Evolutionary conservation across 2,888 invertebrate genomes (phyloP), one percentile per base, ranked within the genome.

Genomic region (Microctonus hyperodae): DNA sequence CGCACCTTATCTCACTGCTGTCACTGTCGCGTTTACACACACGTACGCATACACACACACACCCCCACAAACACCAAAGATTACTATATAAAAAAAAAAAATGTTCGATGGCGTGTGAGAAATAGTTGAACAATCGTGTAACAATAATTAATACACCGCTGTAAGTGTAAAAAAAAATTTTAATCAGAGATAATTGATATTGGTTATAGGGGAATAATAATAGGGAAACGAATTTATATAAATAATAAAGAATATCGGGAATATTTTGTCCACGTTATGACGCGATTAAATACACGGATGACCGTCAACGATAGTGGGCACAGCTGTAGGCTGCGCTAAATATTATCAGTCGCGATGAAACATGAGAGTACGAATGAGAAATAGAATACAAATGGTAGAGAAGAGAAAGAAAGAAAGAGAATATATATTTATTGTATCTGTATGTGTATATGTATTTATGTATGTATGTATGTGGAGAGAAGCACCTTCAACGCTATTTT

Each of bases 1-100:
- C 71, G 68, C 72, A 71, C 72, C 69, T 72, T 69, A 67, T 70
- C 64, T 61, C 62, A 61, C 68, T 70, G 69, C 68, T 69, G 69
- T 69, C 65, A 44, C 44, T 44, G 7, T n/a, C 44, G 16, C 44
- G 44, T 44, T 44, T 16, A 44, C 57, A 55, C n/a, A n/a, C n/a
- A n/a, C n/a, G n/a, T n/a, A n/a, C n/a, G n/a, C n/a, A n/a, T n/a
- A n/a, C n/a, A n/a, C n/a, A n/a, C n/a, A n/a, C n/a, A n/a, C n/a
- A n/a, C 64, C 28, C 64, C 48, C 23, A 31, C 40, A 25, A 37
- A 31, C 9, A 55, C n/a, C 9, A 5, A 31, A 31, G 25, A 51
- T 51, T 22, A 51, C 25, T 51, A 51, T n/a, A 25, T 5, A 28
- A 28, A 25, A 13, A 25, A n/a, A 23, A 23, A 23, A 11, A 50